Conservation (phyloP, 2,113 vertebrate species). For the Vicugna pacos region DNA sequence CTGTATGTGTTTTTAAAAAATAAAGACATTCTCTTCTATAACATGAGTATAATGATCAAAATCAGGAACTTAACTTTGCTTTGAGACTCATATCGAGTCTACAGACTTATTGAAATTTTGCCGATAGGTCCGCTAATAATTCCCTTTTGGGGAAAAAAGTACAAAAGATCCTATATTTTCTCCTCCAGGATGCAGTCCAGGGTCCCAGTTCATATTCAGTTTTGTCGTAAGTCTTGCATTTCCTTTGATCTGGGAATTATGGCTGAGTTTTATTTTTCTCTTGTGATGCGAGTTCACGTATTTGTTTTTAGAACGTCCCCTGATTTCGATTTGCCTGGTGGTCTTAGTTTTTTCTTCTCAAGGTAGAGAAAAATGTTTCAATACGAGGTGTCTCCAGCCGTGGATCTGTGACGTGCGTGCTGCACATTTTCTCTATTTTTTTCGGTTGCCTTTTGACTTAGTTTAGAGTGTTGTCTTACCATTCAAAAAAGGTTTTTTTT, state of each 20-base stretch:
- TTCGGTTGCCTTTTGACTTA: not conserved
- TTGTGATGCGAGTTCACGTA: fast-evolving
- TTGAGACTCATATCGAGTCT: too few species aligned
- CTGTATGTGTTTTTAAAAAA: not conserved
- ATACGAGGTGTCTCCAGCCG: fast-evolving
- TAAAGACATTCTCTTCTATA: not conserved
- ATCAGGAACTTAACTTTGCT: not conserved
- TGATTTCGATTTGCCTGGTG: not conserved
- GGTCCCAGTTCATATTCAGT: fast-evolving
- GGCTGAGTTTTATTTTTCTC: not conserved
- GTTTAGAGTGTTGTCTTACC: too few species aligned
- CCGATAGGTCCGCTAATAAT: not conserved
- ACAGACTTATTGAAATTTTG: too few species aligned
- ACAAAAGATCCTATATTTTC: not conserved
- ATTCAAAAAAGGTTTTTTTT: too few species aligned
- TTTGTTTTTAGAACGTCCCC: too few species aligned
- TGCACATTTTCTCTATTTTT: not conserved
- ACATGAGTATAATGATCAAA: not conserved
- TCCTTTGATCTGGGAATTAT: too few species aligned
- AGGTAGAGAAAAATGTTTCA: not conserved
- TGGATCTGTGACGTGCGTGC: fast-evolving
- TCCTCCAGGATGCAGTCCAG: not conserved
- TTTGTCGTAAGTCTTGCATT: fast-evolving
- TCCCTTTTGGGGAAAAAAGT: too few species aligned
- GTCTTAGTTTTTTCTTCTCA: not conserved